Evolutionary conservation across 1,140 invertebrate species (phyloP), one percentile per base, ranked within the genome.

Genomic region (Trichomalopsis sarcophagae): DNA sequence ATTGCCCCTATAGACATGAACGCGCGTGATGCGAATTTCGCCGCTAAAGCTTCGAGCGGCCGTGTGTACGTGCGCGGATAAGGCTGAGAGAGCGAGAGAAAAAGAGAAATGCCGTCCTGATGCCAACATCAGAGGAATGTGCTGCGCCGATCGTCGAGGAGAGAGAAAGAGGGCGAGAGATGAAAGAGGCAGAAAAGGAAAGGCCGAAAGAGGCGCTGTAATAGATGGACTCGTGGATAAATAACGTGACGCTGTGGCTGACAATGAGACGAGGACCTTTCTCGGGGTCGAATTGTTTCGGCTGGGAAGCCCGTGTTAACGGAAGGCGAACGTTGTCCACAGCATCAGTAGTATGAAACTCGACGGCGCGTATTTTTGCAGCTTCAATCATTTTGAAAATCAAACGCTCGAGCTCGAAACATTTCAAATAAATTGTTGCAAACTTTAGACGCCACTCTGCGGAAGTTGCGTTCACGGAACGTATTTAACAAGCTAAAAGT

Each of bases 1-100:
- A 88, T 87, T 88, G 87, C 88, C 86, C 78, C 84, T 89, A 85
- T 78, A 86, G 83, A 69, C 62, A 78, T 81, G 88, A 85, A 88
- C 80, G 87, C 79, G 86, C 90, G 90, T 90, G 90, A 90, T 87
- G 85, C 66, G 90, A 90, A 89, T 90, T 76, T 66, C 66, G 27
- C 36, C 21, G 55, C 73, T 13, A 40, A 71, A 71, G 30, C 69
- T 71, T 71, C 30, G 30, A 71, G 55, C 27, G 69, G 69, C 27
- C 55, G 7, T 62, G 55, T 71, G 69, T 71, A 71, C 69, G 69
- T 33, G 69, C 21, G 9, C n/a, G 68, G 50, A 55, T 55, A 55
- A 55, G 50, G 50, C 3, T 5, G 17, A 55, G 71, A 87, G 83
- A 82, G 36, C 47, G 66, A 86, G 73, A 84, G 81, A 87, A 75